phyloP scores from a whole-genome alignment of 2,113 vertebrate species.

The Eclectus roratus region DNA sequence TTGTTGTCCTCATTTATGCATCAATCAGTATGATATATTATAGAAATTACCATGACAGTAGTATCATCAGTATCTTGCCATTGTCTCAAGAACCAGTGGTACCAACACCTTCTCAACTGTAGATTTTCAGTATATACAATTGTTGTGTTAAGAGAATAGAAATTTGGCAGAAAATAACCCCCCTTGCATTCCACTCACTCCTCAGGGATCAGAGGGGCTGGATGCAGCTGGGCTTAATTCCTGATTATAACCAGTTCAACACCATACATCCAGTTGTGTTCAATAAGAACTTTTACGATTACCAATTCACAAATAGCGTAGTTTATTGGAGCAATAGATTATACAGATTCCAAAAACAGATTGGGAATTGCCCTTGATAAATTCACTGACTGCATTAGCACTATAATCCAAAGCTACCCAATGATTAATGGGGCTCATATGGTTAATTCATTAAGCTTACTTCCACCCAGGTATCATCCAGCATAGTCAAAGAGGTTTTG shows the following conservation, averaged over 20 bases:
- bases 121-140: not conserved
- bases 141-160: not conserved
- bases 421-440: too few species aligned
- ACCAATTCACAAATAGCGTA: not conserved
- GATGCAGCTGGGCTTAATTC: not conserved
- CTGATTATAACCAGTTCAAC: not conserved
- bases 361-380: too few species aligned
- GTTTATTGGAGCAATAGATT: too few species aligned
- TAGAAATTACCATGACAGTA: not conserved
- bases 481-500: too few species aligned
- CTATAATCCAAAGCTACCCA: too few species aligned
- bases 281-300: not conserved
- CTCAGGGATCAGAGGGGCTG: not conserved
- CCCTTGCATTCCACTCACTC: not conserved
- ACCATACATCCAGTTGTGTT: not conserved
- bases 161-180: not conserved
- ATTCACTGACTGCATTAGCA: too few species aligned
- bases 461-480: too few species aligned
- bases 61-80: not conserved
- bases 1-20: not conserved
- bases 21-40: not conserved
- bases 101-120: not conserved
- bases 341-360: too few species aligned
- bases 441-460: too few species aligned
- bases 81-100: not conserved